These are phyloP conservation scores for Luperina nickerlii DNA, from an alignment of 2,888 invertebrate species.

Conservation along the genomic window DNA sequence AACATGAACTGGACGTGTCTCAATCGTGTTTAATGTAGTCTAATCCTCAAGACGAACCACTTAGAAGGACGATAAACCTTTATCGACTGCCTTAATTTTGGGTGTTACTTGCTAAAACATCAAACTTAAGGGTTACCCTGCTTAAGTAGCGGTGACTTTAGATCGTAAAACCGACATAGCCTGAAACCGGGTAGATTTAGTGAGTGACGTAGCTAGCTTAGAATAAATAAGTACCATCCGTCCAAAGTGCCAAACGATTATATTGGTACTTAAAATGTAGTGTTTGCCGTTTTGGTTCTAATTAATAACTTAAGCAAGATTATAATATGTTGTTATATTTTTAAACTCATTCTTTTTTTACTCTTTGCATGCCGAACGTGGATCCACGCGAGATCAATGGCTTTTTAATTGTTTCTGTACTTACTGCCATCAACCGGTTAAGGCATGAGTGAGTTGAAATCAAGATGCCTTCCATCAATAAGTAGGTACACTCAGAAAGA, in stretches of 20 bases:
- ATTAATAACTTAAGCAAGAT: background rate
- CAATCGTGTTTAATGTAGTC: constrained; percentile 34
- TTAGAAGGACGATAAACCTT: constrained; percentile 71
- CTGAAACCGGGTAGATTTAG: constrained; percentile 51
- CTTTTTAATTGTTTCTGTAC: too few relatives aligned
- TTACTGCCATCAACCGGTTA: background rate
- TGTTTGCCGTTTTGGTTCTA: constrained; percentile 4
- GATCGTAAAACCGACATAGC: constrained; percentile 61
- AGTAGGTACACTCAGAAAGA: too few relatives aligned
- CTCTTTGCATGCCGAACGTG: too few relatives aligned
- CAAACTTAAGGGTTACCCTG: constrained; percentile 61
- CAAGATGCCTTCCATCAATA: too few relatives aligned
- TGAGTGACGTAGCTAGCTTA: constrained; percentile 40
- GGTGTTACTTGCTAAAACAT: constrained; percentile 71
- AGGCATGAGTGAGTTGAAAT: too few relatives aligned
- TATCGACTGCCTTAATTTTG: constrained; percentile 74
- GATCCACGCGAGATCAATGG: too few relatives aligned
- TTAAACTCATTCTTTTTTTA: background rate
- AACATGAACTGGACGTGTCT: constrained; percentile 9
- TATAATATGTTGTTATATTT: background rate
- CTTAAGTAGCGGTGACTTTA: constrained; percentile 61
- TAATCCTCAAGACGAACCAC: constrained; percentile 59
- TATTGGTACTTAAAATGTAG: constrained; percentile 18
- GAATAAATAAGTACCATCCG: constrained; percentile 49
- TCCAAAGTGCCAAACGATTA: constrained; percentile 23